phyloP scores from a whole-genome alignment of 1,140 invertebrate species.

The Ceratina calcarata region DNA sequence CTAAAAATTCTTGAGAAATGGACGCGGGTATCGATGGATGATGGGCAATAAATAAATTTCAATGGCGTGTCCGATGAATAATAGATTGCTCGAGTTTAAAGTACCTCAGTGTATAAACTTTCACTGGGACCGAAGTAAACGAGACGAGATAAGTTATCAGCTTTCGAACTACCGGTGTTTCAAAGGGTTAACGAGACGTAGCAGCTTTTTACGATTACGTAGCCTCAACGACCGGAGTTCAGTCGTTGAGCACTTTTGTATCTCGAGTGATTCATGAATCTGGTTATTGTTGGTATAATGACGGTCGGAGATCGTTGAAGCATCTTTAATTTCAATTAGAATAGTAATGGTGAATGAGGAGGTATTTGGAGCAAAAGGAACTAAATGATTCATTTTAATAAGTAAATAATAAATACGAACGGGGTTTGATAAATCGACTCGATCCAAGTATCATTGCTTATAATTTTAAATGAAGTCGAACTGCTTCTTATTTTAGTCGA shows the following conservation, averaged over 20 bases:
- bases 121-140: neutral
- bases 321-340: too few relatives aligned
- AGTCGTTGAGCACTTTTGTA: neutral
- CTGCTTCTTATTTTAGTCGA: slow-evolving; percentile 21
- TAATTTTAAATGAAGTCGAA: slow-evolving; percentile 1
- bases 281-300: too few relatives aligned
- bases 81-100: slow-evolving; percentile 38
- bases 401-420: neutral
- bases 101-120: slow-evolving; percentile 10
- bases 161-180: slow-evolving; percentile 22
- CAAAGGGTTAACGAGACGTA: slow-evolving; percentile 22
- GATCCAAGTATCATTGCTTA: neutral
- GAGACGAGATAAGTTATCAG: neutral
- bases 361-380: neutral
- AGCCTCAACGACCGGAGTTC: neutral
- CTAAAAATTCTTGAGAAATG: slow-evolving; percentile 21
- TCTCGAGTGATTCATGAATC: too few relatives aligned
- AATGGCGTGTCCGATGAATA: slow-evolving; percentile 13
- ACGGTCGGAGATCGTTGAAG: too few relatives aligned
- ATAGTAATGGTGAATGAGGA: too few relatives aligned
- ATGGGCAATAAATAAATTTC: slow-evolving; percentile 35
- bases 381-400: neutral
- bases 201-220: neutral
- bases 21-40: neutral
- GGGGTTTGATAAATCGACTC: slow-evolving; percentile 1